Percentiles rank a stretch among this genome's conserved stretches.
These are phyloP conservation scores for Motacilla alba DNA, from an alignment of 2,113 vertebrate species.

Conservation along the genomic window DNA sequence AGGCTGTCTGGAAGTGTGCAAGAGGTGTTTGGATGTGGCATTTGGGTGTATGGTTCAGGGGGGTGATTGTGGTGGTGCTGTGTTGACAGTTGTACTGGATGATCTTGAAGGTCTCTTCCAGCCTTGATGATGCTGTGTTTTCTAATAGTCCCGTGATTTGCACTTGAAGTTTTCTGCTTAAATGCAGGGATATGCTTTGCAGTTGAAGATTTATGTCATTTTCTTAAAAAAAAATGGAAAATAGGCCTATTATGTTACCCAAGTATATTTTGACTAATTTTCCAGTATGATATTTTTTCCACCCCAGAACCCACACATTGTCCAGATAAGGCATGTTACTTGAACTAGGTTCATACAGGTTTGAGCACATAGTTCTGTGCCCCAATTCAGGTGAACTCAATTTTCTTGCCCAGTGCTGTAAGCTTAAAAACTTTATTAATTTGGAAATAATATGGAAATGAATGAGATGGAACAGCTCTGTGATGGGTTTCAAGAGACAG, in stretches of 20 bases:
- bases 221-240: not conserved
- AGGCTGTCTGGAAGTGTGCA: not conserved
- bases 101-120: not conserved
- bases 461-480: not conserved
- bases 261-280: not conserved
- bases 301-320: not conserved
- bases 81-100: not conserved
- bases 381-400: not conserved
- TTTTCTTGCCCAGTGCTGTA: not conserved
- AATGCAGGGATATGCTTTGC: not conserved
- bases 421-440: not conserved
- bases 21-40: not conserved
- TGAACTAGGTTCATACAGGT: not conserved
- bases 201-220: not conserved
- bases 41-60: not conserved
- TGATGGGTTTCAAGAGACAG: not conserved
- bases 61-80: not conserved
- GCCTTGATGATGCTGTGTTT: not conserved
- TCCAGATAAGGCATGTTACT: not conserved
- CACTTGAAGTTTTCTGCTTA: not conserved
- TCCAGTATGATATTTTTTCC: not conserved
- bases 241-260: not conserved
- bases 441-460: not conserved
- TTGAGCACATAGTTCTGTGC: not conserved
- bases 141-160: not conserved